Conservation (phyloP, 2,888 invertebrate species). For the Rhagophthalmus giganteus region DNA sequence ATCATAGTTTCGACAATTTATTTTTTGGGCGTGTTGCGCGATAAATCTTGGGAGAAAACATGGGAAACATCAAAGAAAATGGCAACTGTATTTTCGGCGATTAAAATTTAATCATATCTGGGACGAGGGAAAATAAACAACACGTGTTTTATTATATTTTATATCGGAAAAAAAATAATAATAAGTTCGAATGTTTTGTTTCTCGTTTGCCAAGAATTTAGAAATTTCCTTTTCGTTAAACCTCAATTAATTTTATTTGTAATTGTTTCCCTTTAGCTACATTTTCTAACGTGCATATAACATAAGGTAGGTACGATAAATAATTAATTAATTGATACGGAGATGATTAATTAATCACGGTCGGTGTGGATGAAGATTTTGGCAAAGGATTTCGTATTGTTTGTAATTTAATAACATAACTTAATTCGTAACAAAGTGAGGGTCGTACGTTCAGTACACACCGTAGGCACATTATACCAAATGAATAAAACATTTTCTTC, state of each 20-base stretch:
- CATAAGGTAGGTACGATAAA: no score
- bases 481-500: constrained; percentile 24
- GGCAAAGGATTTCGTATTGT: background rate
- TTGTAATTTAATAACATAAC: constrained; percentile 8
- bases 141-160: no score
- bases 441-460: constrained; percentile 10
- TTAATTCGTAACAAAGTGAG: constrained; percentile 12
- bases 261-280: no score
- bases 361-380: no score
- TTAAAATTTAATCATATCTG: background rate
- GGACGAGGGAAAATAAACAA: background rate
- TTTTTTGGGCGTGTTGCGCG: background rate
- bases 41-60: background rate
- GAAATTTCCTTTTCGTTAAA: no score
- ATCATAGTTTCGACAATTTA: background rate
- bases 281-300: no score
- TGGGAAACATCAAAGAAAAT: background rate
- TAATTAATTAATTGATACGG: no score
- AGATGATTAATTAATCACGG: no score
- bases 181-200: background rate
- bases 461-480: constrained; percentile 10
- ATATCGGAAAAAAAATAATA: background rate
- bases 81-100: no score
- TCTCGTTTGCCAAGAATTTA: background rate
- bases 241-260: no score